Percentiles rank a stretch among this genome's conserved stretches.
phyloP scores from a whole-genome alignment of 2,797 vertebrate genomes.

The Smutsia temminckii region DNA sequence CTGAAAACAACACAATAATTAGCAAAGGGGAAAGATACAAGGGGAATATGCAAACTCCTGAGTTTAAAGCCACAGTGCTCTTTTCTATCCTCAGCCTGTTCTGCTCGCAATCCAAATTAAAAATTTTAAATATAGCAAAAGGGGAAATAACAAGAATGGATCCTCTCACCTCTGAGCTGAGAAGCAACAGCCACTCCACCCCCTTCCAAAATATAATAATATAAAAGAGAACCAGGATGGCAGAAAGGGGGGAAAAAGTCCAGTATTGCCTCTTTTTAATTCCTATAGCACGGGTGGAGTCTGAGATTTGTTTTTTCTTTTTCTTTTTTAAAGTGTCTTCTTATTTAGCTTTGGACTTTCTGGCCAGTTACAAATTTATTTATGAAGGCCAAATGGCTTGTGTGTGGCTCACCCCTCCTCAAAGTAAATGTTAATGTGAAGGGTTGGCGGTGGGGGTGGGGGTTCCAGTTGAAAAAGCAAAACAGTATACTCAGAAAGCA shows the following conservation, averaged over 20 bases:
- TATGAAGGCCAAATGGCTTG: constrained; percentile 72
- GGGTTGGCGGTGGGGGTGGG: background rate
- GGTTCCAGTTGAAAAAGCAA: background rate
- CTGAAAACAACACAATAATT: constrained; percentile 99
- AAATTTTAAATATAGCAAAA: constrained; percentile 80
- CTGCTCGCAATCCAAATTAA: constrained; percentile 86
- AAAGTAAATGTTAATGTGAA: constrained; percentile 64
- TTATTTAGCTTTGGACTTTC: constrained; percentile 71
- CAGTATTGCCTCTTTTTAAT: constrained; percentile 64
- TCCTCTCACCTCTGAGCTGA: background rate
- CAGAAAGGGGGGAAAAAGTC: background rate
- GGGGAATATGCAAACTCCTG: constrained; percentile 98
- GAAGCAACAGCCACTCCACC: constrained; percentile 11
- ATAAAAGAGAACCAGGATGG: constrained; percentile 40
- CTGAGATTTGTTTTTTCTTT: background rate
- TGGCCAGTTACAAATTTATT: constrained; percentile 76
- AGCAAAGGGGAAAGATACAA: constrained; percentile 99
- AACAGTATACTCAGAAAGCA: constrained; percentile 46
- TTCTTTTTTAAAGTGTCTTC: constrained; percentile 54
- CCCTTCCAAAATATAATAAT: constrained; percentile 43
- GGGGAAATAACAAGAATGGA: constrained; percentile 35
- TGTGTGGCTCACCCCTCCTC: constrained; percentile 49
- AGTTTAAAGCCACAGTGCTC: constrained; percentile 98
- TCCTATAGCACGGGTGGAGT: constrained; percentile 71
- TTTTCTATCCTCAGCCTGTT: constrained; percentile 89